Conservation (phyloP, 2,797 vertebrate genomes). For the Molothrus aeneus region DNA sequence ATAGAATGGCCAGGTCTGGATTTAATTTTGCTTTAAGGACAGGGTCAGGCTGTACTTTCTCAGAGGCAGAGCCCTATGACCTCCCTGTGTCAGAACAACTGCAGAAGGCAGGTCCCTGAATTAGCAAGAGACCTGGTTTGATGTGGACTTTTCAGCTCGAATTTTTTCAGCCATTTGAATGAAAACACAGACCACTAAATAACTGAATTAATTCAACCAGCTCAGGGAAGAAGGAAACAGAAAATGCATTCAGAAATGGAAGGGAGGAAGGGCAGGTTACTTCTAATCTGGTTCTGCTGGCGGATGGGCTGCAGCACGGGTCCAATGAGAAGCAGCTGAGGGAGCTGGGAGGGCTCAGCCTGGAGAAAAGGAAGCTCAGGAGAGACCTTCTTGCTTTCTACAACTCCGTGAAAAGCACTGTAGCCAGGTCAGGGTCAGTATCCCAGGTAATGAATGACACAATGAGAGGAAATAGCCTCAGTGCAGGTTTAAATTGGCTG, state of each 20-base stretch:
- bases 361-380: not conserved
- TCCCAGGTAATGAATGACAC: not conserved
- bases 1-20: not conserved
- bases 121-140: not conserved
- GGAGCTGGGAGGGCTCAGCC: not conserved
- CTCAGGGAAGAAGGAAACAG: not conserved
- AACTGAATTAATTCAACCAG: not conserved
- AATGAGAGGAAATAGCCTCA: not conserved
- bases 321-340: rapidly evolving
- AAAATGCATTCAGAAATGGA: not conserved
- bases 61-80: not conserved
- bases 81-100: not conserved
- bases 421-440: not conserved
- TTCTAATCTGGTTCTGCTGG: not conserved
- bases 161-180: not conserved
- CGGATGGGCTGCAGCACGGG: not conserved
- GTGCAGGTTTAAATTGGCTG: not conserved
- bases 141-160: not conserved
- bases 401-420: not conserved
- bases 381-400: rapidly evolving
- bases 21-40: not conserved
- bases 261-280: not conserved
- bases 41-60: not conserved
- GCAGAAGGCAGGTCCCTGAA: not conserved
- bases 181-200: not conserved